Percentiles rank a stretch among this genome's conserved stretches.
These are phyloP conservation scores for Lepilemur ruficaudatus DNA, from an alignment of 2,797 vertebrate species.

Conservation along the genomic window DNA sequence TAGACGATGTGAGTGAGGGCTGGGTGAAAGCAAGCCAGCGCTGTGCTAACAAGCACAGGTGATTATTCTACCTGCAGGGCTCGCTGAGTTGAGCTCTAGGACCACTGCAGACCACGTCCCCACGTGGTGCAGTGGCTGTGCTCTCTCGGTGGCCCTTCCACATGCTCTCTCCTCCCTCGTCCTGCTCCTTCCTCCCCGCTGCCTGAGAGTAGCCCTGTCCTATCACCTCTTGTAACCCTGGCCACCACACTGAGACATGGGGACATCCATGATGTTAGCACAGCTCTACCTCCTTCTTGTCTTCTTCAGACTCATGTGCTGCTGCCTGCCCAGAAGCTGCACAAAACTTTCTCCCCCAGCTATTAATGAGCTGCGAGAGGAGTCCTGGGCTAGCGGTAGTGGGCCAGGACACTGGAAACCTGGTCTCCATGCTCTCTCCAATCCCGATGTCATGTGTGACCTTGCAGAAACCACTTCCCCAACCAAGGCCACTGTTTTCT, in stretches of 20 bases:
- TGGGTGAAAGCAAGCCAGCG: no score
- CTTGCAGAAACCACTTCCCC: background rate
- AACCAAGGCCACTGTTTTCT: background rate
- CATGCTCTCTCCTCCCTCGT: background rate
- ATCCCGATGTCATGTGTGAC: fast-evolving
- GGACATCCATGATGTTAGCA: fast-evolving
- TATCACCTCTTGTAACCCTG: background rate
- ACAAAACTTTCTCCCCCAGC: background rate
- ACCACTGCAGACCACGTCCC: background rate
- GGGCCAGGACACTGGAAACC: background rate
- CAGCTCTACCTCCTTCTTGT: background rate
- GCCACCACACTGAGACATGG: background rate
- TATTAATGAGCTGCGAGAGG: fast-evolving
- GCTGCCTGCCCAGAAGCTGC: background rate
- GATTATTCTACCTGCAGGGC: fast-evolving
- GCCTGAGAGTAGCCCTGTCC: background rate
- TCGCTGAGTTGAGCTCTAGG: background rate
- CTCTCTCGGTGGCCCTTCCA: no score
- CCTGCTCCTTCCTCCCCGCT: background rate
- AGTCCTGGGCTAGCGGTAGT: no score
- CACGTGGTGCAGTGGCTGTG: fast-evolving
- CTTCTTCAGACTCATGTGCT: background rate
- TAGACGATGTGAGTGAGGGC: fast-evolving
- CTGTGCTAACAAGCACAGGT: fast-evolving
- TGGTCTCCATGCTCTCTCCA: background rate